Conservation (phyloP, 2,888 invertebrate species). For the Diachrysia chrysitis region DNA sequence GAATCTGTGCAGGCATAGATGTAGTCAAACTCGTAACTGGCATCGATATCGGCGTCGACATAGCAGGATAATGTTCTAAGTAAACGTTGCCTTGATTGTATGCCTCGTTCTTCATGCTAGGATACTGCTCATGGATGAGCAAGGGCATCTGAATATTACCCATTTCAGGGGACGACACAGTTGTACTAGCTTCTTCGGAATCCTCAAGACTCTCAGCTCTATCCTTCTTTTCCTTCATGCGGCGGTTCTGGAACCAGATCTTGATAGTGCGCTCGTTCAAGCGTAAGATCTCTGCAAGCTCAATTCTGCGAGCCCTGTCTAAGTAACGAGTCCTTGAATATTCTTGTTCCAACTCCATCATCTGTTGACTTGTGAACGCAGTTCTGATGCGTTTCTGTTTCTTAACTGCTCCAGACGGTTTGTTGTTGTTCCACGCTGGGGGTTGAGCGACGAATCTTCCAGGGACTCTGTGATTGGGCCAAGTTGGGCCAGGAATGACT, state of each 20-base stretch:
- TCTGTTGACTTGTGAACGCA: constrained; percentile 93
- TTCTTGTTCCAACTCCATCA: constrained; percentile 93
- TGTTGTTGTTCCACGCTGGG: constrained; percentile 53
- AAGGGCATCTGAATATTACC: constrained; percentile 51
- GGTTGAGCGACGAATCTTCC: constrained; percentile 51
- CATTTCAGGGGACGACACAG: constrained; percentile 66
- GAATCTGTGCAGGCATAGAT: constrained; percentile 37
- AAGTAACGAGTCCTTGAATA: constrained; percentile 92
- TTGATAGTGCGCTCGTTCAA: constrained; percentile 89
- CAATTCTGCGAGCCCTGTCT: constrained; percentile 92
- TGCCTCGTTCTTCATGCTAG: constrained; percentile 51
- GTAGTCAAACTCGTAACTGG: constrained; percentile 37
- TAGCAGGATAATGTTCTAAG: constrained; percentile 64
- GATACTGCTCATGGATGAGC: constrained; percentile 62
- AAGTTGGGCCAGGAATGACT: constrained; percentile 28
- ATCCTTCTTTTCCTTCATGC: constrained; percentile 93
- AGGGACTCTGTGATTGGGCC: constrained; percentile 38
- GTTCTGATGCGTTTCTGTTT: constrained; percentile 92
- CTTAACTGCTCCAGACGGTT: constrained; percentile 62
- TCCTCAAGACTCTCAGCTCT: constrained; percentile 73
- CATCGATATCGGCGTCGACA: constrained; percentile 51
- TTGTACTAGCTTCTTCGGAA: constrained; percentile 70
- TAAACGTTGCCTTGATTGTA: constrained; percentile 61
- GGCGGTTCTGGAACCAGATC: constrained; percentile 95
- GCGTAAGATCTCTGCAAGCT: constrained; percentile 80